Percentiles rank a stretch among this genome's conserved stretches.
phyloP scores from a whole-genome alignment of 2,113 vertebrate genomes.

The Gymnarchus niloticus region DNA sequence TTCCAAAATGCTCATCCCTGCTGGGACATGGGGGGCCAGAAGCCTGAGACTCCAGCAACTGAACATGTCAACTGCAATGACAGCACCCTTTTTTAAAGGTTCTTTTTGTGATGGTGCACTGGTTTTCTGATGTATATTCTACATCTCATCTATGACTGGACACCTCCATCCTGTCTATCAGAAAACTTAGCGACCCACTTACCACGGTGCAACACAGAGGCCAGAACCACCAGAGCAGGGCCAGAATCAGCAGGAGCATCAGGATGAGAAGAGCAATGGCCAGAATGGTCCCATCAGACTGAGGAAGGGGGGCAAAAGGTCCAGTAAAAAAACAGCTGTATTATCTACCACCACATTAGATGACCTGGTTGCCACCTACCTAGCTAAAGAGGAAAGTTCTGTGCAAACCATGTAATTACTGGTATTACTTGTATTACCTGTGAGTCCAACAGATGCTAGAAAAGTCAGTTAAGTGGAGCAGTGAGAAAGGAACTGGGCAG shows the following conservation, averaged over 20 bases:
- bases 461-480: not conserved
- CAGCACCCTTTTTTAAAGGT: too few relatives aligned
- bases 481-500: not conserved
- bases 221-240: constrained; percentile 98
- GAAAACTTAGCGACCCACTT: constrained; percentile 49
- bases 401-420: too few relatives aligned
- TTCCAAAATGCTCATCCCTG: too few relatives aligned
- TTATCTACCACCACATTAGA: not conserved
- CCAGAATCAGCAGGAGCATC: constrained; percentile 81
- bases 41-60: too few relatives aligned
- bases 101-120: too few relatives aligned
- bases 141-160: too few relatives aligned
- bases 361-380: not conserved
- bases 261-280: constrained; percentile 87
- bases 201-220: constrained; percentile 98
- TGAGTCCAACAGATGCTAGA: too few relatives aligned
- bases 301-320: constrained; percentile 28
- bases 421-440: too few relatives aligned
- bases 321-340: not conserved
- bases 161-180: too few relatives aligned
- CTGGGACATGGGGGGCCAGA: too few relatives aligned
- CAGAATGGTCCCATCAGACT: constrained; percentile 95
- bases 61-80: too few relatives aligned
- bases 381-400: not conserved
- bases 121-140: too few relatives aligned